Conservation (phyloP, 1,140 invertebrate genomes). For the Oscheius sp. region DNA sequence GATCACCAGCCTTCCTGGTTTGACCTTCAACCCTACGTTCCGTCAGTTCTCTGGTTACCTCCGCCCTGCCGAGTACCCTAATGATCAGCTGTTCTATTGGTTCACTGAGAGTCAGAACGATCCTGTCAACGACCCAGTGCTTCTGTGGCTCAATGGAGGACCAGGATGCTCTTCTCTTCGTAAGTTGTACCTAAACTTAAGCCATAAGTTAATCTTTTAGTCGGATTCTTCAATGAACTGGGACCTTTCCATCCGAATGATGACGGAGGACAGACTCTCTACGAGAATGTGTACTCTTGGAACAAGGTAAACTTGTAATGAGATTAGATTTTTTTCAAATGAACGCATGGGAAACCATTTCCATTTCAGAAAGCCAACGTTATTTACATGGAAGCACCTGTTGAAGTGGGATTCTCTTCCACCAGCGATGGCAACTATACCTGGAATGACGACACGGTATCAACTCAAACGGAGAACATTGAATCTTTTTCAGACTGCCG, state of each 20-base stretch:
- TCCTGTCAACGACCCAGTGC: slow-evolving; percentile 63
- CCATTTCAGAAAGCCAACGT: slow-evolving; percentile 17
- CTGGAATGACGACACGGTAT: slow-evolving; percentile 29
- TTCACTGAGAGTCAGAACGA: slow-evolving; percentile 64
- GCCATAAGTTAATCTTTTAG: background rate
- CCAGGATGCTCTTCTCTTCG: slow-evolving; percentile 65
- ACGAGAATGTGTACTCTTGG: slow-evolving; percentile 64
- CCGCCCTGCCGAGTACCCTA: slow-evolving; percentile 6
- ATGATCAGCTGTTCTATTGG: slow-evolving; percentile 40
- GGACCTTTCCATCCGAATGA: slow-evolving; percentile 62
- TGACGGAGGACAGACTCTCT: slow-evolving; percentile 58
- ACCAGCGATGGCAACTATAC: slow-evolving; percentile 25
- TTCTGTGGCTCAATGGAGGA: slow-evolving; percentile 67
- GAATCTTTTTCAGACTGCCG: slow-evolving; percentile 50
- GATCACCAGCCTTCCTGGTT: slow-evolving; percentile 19
- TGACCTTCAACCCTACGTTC: slow-evolving; percentile 33
- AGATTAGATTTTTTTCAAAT: background rate
- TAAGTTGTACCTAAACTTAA: background rate
- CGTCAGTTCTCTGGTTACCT: slow-evolving; percentile 39
- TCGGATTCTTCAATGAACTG: slow-evolving; percentile 65
- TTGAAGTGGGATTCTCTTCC: slow-evolving; percentile 32
- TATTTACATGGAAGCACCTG: slow-evolving; percentile 35
- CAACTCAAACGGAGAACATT: background rate
- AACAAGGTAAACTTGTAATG: too few relatives aligned
- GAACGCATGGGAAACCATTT: too few relatives aligned